A percentile compares a stretch with the other conserved stretches of the same genome.
Evolutionary conservation across 1,140 invertebrate species (phyloP).

Genomic region (Anoplophora glabripennis): DNA sequence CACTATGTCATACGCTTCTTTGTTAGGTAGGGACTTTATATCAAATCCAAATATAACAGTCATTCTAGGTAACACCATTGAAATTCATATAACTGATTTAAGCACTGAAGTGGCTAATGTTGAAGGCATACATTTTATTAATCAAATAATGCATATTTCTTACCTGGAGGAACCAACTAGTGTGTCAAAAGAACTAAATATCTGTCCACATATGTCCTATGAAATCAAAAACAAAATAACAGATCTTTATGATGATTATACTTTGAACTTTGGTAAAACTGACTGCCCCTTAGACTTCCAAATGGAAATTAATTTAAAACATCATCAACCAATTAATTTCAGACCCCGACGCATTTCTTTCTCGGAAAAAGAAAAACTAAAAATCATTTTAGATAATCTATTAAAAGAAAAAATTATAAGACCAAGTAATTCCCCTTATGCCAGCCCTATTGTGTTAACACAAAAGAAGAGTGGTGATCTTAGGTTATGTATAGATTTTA

Average conservation of each 20-base stretch:
- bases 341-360: slow-evolving; percentile 37
- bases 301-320: slow-evolving; percentile 19
- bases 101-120: neutral
- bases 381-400: slow-evolving; percentile 41
- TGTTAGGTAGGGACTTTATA: too few species aligned
- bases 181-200: neutral
- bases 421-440: neutral
- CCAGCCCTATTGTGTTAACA: neutral
- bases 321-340: slow-evolving; percentile 34
- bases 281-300: slow-evolving; percentile 8
- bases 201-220: neutral
- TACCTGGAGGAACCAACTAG: too few species aligned
- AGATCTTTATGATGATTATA: neutral
- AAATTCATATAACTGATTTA: too few species aligned
- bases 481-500: slow-evolving; percentile 39
- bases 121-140: neutral
- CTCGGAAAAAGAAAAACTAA: slow-evolving; percentile 34
- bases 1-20: too few species aligned
- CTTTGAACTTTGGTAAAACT: neutral
- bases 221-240: slow-evolving; percentile 1
- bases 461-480: slow-evolving; percentile 34
- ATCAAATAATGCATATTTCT: too few species aligned
- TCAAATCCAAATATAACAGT: too few species aligned
- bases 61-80: too few species aligned
- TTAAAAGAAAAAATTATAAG: slow-evolving; percentile 19